These are phyloP conservation scores for Falco punctatus DNA, from an alignment of 2,113 vertebrate genomes.

Conservation along the genomic window DNA sequence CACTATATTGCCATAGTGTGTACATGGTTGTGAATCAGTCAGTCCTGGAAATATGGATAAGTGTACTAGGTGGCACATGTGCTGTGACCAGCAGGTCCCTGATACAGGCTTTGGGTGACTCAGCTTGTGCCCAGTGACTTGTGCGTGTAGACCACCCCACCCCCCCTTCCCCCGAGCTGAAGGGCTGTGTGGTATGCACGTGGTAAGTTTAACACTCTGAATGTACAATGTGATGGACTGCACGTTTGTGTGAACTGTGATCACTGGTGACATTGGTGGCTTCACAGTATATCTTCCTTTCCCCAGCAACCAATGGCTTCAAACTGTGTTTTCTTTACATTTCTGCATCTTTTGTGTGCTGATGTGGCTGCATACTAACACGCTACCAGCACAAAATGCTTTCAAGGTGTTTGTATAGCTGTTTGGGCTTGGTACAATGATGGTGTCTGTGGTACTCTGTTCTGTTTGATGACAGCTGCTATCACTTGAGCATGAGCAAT, in stretches of 20 bases:
- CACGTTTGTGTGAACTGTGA: background rate
- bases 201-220: background rate
- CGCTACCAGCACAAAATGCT: background rate
- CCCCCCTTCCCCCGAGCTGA: background rate
- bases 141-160: no score
- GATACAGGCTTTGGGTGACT: background rate
- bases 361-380: background rate
- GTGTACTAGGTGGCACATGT: rapidly evolving
- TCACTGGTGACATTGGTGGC: background rate
- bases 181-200: no score
- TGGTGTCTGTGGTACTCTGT: background rate
- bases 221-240: background rate
- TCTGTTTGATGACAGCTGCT: background rate
- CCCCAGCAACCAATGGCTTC: background rate
- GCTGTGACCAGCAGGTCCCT: background rate
- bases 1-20: background rate
- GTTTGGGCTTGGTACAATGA: background rate
- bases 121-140: background rate
- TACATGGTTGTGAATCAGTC: background rate
- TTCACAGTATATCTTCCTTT: background rate
- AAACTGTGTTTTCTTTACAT: background rate
- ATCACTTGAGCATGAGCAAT: background rate
- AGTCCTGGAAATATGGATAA: background rate
- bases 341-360: background rate
- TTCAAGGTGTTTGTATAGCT: background rate